Base-by-base conservation (phyloP, 2,113 vertebrate species). In the Natator depressus region DNA sequence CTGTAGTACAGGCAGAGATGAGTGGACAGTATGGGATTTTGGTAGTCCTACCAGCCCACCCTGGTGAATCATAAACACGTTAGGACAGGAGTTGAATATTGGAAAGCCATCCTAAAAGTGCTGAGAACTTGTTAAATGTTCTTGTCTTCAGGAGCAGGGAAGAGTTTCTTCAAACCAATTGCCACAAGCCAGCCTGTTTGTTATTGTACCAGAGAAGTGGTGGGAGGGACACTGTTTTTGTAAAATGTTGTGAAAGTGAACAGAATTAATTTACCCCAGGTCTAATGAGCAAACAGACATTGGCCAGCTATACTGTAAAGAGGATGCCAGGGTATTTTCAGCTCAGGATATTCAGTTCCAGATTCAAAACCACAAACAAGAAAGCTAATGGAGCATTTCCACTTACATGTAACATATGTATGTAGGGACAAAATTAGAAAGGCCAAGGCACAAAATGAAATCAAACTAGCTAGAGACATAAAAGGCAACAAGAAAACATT, bases 1-100 rank as follows among this genome's bases (percentile, higher is more conserved):
- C 25, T 95, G 88, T 94, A 5, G 96, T 97, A 95, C 51, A 96
- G 91, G 38, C 2, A 94, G 89, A 94, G 80, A 72, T 91, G 82
- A 90, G 87, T 89, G 84, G 69, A 93, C 62, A 96, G 89, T 29
- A 84, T 93, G n/a, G 65, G 65, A 72, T 97, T 90, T 93, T 90
- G 79, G 1, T 0, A 46, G 79, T 62, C 87, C 81, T 94, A 72
- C 19, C 0, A 14, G 19, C n/a, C 17, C 65, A 72, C n/a, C 8
- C 17, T 72, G 35, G 88, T 96, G 95, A 97, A 94, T 93, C 94
- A 93, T 87, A 89, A 84, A 84, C 38, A 88, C 78, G 84, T 92
- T 92, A 85, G 81, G 69, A 87, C 42, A 4, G 65, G 8, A 5
- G n/a, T 84, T 96, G 89, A 93, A 89, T 72, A 84, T 46, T 54